Evolutionary conservation across 2,888 invertebrate species (phyloP), one percentile per base, ranked within the genome.

Genomic region (Hypomecis punctinalis): DNA sequence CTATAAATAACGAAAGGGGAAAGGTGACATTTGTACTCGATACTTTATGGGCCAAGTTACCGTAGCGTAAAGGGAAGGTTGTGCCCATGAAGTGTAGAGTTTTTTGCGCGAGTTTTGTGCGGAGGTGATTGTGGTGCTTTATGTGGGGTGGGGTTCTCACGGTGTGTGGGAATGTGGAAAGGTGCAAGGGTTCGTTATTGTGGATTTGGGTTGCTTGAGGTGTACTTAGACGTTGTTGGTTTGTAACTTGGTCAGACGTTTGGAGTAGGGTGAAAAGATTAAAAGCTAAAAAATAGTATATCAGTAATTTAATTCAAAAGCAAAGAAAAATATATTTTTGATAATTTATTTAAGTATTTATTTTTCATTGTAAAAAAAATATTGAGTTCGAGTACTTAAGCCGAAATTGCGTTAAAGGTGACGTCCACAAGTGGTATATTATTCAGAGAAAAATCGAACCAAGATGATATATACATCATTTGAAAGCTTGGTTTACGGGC

Each of bases 131-230:
- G 75, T 73, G 74, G 84, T 86, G 80, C 86, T 92, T 91, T 80
- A 86, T 89, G 79, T 74, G 67, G 78, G 72, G 83, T 85, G 82
- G 40, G 66, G 78, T 91, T 91, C 92, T 84, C 92, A 91, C 91
- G 91, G 77, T 86, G 88, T 92, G 91, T 92, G 92, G 90, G 93
- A 92, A 93, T 91, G 84, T 81, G 74, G 70, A 81, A 88, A 90
- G 90, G 91, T 89, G 90, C 85, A 89, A 86, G 90, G 90, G 68
- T 66, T 66, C 40, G 46, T 42, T 48, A 67, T 61, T 67, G 63
- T 69, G 57, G 65, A 57, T 57, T 59, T 60, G 51, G 53, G 42
- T 63, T 11, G 56, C 57, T 67, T 55, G 53, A 61, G 51, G 48
- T 46, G 43, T 45, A 57, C 10, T 52, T 47, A 11, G 11, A 52